phyloP scores from a whole-genome alignment of 2,888 invertebrate species.

The Lasioglossum oenotherae region DNA sequence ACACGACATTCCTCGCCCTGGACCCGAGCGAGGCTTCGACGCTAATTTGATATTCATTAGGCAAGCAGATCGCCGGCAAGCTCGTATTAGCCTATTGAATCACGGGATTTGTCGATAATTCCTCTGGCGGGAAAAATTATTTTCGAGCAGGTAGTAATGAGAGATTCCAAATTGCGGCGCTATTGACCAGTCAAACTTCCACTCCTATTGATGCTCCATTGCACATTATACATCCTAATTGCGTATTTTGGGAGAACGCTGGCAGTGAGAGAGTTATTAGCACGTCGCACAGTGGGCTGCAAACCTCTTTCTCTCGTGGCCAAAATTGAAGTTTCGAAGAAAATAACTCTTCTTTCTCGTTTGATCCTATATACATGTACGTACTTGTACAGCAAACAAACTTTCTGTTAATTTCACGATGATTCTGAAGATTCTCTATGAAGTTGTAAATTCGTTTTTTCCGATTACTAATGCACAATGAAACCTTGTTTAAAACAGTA shows the following conservation, averaged over 20 bases:
- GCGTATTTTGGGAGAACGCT: background rate
- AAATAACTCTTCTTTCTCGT: too few relatives aligned
- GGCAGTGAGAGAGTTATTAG: background rate
- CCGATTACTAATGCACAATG: too few relatives aligned
- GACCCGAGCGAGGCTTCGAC: constrained; percentile 18
- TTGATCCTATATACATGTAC: too few relatives aligned
- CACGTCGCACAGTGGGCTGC: background rate
- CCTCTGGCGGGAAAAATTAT: background rate
- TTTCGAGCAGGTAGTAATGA: background rate
- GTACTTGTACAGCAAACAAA: too few relatives aligned
- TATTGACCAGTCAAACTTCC: background rate
- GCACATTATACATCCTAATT: background rate
- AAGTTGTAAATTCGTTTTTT: too few relatives aligned
- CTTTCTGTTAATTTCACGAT: too few relatives aligned
- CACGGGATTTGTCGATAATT: constrained; percentile 12
- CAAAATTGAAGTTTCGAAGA: background rate
- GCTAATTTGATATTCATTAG: constrained; percentile 57
- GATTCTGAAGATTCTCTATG: too few relatives aligned
- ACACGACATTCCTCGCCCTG: background rate
- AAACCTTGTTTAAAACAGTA: too few relatives aligned
- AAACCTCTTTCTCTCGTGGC: background rate
- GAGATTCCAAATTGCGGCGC: background rate
- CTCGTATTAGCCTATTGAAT: constrained; percentile 28
- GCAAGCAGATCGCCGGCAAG: constrained; percentile 13
- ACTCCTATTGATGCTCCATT: too few relatives aligned